phyloP scores from a whole-genome alignment of 2,113 vertebrate genomes.

The Fulmarus glacialis region DNA sequence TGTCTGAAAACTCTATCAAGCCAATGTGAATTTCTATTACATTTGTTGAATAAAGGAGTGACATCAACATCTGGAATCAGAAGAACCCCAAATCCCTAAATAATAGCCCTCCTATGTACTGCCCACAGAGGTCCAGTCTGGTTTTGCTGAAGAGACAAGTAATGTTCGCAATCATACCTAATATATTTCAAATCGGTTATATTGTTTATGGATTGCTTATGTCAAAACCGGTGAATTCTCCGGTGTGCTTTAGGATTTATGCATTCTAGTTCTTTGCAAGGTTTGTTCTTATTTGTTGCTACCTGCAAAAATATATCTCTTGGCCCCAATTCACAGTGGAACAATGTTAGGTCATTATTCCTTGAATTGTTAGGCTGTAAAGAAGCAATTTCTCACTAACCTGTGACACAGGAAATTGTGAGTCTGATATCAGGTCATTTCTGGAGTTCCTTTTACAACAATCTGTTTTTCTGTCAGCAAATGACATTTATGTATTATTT shows the following conservation, averaged over 20 bases:
- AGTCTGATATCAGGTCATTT: conserved; percentile 54
- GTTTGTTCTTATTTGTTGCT: conserved; percentile 76
- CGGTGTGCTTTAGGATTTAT: conserved; percentile 69
- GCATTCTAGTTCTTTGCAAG: conserved; percentile 59
- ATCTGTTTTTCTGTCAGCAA: conserved; percentile 54
- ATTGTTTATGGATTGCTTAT: conserved; percentile 73
- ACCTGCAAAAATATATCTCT: conserved; percentile 77
- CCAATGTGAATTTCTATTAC: neutral
- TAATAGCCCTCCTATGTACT: neutral
- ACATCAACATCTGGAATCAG: neutral
- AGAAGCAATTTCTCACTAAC: conserved; percentile 74
- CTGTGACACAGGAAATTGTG: conserved; percentile 42
- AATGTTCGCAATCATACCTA: conserved; percentile 28
- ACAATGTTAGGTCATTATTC: conserved; percentile 74
- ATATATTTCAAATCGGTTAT: conserved; percentile 59
- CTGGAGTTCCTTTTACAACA: conserved; percentile 50
- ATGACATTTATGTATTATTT: conserved; percentile 54
- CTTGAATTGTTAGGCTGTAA: conserved; percentile 77
- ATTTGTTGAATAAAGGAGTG: neutral
- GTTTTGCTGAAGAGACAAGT: conserved; percentile 35
- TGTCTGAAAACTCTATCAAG: neutral
- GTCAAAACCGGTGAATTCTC: conserved; percentile 71
- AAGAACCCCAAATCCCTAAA: neutral
- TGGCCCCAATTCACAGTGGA: conserved; percentile 75
- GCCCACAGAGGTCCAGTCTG: neutral